Base-by-base conservation (phyloP, 2,113 vertebrate genomes). In the Procapra przewalskii region DNA sequence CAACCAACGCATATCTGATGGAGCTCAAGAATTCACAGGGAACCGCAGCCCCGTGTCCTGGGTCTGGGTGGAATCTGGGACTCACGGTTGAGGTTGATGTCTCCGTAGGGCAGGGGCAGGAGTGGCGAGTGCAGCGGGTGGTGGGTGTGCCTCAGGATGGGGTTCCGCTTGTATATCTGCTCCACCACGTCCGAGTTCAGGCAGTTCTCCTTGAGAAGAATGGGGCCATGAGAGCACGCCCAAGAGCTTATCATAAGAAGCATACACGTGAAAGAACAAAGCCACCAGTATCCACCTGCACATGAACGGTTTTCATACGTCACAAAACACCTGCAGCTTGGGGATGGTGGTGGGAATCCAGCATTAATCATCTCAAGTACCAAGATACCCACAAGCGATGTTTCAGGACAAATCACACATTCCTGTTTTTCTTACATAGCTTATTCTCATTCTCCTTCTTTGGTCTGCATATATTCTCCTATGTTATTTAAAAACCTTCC, bases 91-190 rank as follows among this genome's bases (percentile, higher is more conserved):
- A 99, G 98, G 92, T 99, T 99, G 95, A 99, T 99, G 98, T 99
- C 99, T 6, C 99, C 99, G 6, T 99, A 99, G 0, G 99, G 99
- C 93, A 99, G 99, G 1, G 99, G 99, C 97, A 99, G 98, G 25
- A 99, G 99, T 0, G 99, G 99, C 0, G 99, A 99, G 97, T 99
- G 99, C 98, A 99, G 97, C 0, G 99, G 99, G 95, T 99, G 99
- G 86, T 99, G 99, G 45, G 99, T 99, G 98, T 99, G 99, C 54
- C 99, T 99, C 1, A 99, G 99, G 97, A 99, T 99, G 33, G 99
- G 99, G 98, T 99, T 99, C 98, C 99, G 99, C 98, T 99, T 99
- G 98, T 99, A 99, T 96, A 99, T 99, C 99, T 99, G 99, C 96
- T 99, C 99, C 96, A 99, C 99, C 82, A 99, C 99, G 27, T 99